These are phyloP conservation scores for Limonius californicus DNA, from an alignment of 1,140 invertebrate species.

Conservation along the genomic window DNA sequence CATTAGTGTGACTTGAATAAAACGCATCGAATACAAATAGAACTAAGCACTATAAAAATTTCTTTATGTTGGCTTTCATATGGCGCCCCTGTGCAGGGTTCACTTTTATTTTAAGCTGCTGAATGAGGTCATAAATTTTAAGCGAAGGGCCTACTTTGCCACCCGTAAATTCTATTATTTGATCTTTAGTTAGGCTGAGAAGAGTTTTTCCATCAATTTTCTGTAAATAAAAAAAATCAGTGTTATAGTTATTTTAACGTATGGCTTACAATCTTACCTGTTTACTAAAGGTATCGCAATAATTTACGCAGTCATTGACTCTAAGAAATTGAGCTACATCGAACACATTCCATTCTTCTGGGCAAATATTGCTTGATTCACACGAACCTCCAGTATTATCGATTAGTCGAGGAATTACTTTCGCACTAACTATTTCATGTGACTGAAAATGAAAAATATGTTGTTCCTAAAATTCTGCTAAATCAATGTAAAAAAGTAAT, in stretches of 20 bases:
- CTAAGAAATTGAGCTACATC: conserved; percentile 86
- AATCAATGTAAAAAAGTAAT: no score
- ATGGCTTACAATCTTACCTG: conserved; percentile 49
- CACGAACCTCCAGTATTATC: conserved; percentile 50
- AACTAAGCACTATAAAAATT: conserved; percentile 46
- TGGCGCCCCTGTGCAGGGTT: conserved; percentile 69
- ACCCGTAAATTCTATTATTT: conserved; percentile 82
- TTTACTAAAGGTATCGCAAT: conserved; percentile 80
- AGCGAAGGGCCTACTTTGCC: conserved; percentile 92
- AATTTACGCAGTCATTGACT: conserved; percentile 85
- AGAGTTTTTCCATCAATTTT: conserved; percentile 78
- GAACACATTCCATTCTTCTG: conserved; percentile 72
- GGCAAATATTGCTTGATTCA: conserved; percentile 57
- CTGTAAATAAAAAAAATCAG: conserved; percentile 46
- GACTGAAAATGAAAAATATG: conserved; percentile 19
- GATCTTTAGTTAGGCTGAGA: conserved; percentile 78
- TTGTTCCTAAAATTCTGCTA: no score
- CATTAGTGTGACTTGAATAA: background rate
- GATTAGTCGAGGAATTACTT: conserved; percentile 66
- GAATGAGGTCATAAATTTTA: conserved; percentile 89
- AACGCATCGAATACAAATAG: background rate
- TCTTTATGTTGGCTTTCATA: conserved; percentile 48
- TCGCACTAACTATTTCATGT: conserved; percentile 46
- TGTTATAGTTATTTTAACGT: background rate
- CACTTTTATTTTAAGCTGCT: conserved; percentile 79